A percentile compares a stretch with the other conserved stretches of the same genome.
These are phyloP conservation scores for Sphaeridia pumilis DNA, from an alignment of 2,888 invertebrate species.

Conservation along the genomic window DNA sequence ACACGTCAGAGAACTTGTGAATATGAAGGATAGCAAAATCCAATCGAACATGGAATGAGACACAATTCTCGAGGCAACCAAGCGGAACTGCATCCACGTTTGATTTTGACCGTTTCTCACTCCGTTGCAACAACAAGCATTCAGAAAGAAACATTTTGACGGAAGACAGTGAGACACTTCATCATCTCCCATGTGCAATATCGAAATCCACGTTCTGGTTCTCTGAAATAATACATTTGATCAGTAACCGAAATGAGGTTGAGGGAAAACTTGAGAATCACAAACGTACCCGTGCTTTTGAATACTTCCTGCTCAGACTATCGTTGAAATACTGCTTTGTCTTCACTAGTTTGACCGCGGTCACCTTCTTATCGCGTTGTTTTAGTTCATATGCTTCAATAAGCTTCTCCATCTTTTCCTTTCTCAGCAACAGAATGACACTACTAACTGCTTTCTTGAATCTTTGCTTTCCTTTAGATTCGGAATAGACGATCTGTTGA, in stretches of 20 bases:
- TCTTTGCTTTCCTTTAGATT: not conserved
- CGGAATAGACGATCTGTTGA: no score
- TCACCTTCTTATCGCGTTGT: not conserved
- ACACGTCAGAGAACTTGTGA: conserved; percentile 83
- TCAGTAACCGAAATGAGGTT: no score
- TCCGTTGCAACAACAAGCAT: conserved; percentile 17
- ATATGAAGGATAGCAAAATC: conserved; percentile 81
- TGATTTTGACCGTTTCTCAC: not conserved
- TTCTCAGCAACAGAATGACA: not conserved
- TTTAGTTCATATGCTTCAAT: conserved; percentile 1
- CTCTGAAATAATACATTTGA: no score
- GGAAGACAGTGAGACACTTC: no score
- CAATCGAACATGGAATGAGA: conserved; percentile 89
- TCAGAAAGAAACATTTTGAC: conserved; percentile 23
- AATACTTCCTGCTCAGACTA: no score
- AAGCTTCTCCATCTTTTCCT: not conserved
- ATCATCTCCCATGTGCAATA: no score
- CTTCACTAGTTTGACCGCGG: not conserved
- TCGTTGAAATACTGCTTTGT: no score
- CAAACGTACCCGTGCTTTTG: no score
- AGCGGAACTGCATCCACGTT: not conserved
- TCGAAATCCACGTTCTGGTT: conserved; percentile 1
- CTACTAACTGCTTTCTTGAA: not conserved
- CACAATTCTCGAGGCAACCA: conserved; percentile 51
- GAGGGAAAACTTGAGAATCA: no score